Conservation (phyloP, 2,113 vertebrate genomes). For the Rhinolophus sinicus region DNA sequence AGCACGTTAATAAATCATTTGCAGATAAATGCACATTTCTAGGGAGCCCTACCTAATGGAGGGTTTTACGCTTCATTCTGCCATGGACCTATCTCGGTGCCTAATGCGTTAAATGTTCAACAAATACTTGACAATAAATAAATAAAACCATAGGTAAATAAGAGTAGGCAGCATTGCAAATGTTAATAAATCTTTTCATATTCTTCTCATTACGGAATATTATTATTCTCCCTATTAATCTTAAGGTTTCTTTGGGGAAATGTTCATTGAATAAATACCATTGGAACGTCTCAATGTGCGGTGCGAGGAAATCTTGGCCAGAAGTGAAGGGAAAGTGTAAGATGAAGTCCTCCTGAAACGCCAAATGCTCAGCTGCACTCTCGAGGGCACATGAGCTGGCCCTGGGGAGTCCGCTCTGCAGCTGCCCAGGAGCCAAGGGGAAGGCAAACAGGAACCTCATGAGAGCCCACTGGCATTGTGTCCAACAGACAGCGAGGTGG, state of each 20-base stretch:
- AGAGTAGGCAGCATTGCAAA: background rate
- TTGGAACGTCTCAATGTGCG: background rate
- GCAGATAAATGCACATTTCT: background rate
- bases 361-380: background rate
- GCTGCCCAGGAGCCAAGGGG: background rate
- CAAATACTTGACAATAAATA: background rate
- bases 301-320: background rate
- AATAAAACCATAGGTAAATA: background rate
- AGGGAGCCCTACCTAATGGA: background rate
- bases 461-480: no score
- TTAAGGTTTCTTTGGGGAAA: background rate
- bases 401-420: no score
- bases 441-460: rapidly evolving
- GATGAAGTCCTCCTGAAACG: background rate
- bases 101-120: background rate
- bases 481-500: background rate
- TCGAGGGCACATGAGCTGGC: no score
- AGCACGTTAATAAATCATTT: background rate
- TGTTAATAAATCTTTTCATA: background rate
- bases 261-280: background rate
- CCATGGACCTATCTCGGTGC: rapidly evolving
- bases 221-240: background rate
- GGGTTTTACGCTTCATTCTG: background rate
- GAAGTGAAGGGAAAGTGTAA: background rate
- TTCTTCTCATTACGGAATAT: background rate